These are phyloP conservation scores for Pachycephus smyrnensis DNA, from an alignment of 2,888 invertebrate species.

Conservation along the genomic window DNA sequence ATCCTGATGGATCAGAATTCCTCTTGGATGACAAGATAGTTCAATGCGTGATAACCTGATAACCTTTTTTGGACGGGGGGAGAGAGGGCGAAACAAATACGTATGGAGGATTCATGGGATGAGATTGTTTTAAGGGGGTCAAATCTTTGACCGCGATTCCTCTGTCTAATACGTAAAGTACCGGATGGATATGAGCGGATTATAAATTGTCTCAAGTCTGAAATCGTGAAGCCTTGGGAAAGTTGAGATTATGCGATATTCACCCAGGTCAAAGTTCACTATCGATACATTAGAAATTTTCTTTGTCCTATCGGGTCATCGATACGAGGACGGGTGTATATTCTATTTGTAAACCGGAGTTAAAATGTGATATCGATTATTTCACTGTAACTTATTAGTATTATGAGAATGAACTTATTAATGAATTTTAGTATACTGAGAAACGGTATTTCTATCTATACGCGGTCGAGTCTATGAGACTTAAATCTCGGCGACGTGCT, in stretches of 20 bases:
- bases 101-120: not conserved
- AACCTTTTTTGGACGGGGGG: not conserved
- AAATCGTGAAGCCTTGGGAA: not conserved
- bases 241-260: not conserved
- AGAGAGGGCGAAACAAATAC: not conserved
- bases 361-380: constrained; percentile 3
- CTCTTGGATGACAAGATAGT: not conserved
- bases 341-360: not conserved
- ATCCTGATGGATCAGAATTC: too few relatives aligned
- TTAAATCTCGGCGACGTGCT: not conserved
- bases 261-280: not conserved
- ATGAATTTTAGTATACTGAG: not conserved
- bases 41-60: not conserved
- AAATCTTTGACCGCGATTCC: not conserved
- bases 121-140: not conserved
- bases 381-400: constrained; percentile 3
- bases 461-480: not conserved
- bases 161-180: not conserved
- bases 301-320: not conserved
- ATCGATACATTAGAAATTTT: not conserved
- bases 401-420: not conserved
- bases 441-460: not conserved
- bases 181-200: not conserved
- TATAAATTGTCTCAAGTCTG: not conserved
- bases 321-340: not conserved